A percentile compares a stretch with the other conserved stretches of the same genome.
Evolutionary conservation across 2,888 invertebrate genomes (phyloP).

Genomic region (Ochropacha duplaris): DNA sequence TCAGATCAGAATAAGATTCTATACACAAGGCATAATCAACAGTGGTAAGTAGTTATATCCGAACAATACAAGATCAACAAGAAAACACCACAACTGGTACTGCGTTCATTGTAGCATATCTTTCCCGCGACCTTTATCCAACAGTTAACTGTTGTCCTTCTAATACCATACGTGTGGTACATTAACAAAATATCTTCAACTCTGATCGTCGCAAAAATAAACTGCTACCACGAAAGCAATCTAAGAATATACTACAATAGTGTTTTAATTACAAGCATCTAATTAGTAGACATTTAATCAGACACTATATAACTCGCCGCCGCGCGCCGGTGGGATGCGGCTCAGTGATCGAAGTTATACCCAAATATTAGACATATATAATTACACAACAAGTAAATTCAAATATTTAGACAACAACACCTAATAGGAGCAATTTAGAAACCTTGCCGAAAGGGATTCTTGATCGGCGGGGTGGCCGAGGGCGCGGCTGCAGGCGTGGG

Average conservation of each 20-base stretch:
- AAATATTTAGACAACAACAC: conserved; percentile 78
- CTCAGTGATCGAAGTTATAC: conserved; percentile 79
- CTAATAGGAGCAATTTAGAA: conserved; percentile 79
- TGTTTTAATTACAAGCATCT: conserved; percentile 57
- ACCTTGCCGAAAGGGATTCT: conserved; percentile 93
- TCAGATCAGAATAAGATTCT: conserved; percentile 7
- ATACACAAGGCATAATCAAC: conserved; percentile 62
- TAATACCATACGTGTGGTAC: neutral
- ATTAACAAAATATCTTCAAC: neutral
- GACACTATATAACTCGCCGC: conserved; percentile 62
- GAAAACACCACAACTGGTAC: conserved; percentile 42
- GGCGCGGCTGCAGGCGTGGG: conserved; percentile 43
- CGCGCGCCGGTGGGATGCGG: conserved; percentile 58
- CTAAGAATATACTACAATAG: conserved; percentile 35
- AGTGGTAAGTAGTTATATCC: conserved; percentile 48
- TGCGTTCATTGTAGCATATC: conserved; percentile 21
- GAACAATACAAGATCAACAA: conserved; percentile 67
- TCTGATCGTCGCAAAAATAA: neutral
- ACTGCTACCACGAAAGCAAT: neutral
- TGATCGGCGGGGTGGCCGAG: conserved; percentile 72
- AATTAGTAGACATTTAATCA: conserved; percentile 66
- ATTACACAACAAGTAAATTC: conserved; percentile 80
- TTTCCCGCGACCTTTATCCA: neutral
- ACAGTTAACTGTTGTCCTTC: neutral
- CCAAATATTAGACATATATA: conserved; percentile 75